These are phyloP conservation scores for Scyliorhinus canicula DNA, from an alignment of 2,797 vertebrate species.

Conservation along the genomic window DNA sequence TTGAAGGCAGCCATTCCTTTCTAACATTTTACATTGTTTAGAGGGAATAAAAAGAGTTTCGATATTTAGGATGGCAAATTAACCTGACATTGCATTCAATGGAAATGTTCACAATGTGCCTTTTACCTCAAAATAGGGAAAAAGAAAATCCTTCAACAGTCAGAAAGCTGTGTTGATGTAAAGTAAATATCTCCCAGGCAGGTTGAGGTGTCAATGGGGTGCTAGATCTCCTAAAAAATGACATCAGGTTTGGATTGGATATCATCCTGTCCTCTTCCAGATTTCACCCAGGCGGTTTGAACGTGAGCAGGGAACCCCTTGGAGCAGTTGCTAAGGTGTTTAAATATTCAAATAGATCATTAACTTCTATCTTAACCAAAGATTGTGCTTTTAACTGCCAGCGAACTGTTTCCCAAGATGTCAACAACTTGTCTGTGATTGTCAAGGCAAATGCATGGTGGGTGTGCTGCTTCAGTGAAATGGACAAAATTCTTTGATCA, in stretches of 20 bases:
- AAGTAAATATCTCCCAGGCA: neutral
- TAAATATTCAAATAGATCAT: neutral
- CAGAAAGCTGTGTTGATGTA: neutral
- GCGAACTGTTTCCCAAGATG: neutral
- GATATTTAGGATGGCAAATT: neutral
- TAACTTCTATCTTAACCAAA: neutral
- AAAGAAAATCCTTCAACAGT: neutral
- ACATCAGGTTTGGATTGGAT: neutral
- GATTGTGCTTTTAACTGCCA: neutral
- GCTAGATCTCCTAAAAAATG: neutral
- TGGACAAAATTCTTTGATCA: too few relatives aligned
- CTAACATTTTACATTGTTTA: neutral
- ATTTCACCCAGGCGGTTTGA: neutral
- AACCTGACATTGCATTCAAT: neutral
- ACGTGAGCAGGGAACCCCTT: neutral
- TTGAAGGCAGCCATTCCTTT: neutral
- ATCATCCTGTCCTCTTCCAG: neutral
- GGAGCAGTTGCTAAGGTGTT: neutral
- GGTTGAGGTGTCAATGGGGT: neutral
- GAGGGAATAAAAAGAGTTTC: neutral
- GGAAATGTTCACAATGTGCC: neutral
- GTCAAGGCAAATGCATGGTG: too few relatives aligned
- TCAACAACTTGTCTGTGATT: too few relatives aligned
- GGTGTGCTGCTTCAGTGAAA: too few relatives aligned
- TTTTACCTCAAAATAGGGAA: neutral